Percentiles rank a stretch among this genome's conserved stretches.
These are phyloP conservation scores for Centroberyx gerrardi DNA, from an alignment of 2,797 vertebrate species.

Conservation along the genomic window DNA sequence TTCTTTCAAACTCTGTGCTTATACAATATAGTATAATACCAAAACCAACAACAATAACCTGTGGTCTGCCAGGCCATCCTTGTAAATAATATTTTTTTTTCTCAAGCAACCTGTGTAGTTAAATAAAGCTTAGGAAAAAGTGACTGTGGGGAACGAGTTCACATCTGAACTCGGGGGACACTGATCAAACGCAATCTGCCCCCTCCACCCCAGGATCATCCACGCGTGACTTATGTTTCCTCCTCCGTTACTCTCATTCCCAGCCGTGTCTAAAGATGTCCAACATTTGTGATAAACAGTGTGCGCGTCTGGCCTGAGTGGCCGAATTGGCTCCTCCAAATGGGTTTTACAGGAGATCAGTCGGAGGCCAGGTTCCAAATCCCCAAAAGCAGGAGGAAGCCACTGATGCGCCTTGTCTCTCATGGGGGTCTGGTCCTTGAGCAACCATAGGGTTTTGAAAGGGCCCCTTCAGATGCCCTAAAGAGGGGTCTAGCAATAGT, in stretches of 20 bases:
- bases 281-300: conserved; percentile 57
- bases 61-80: neutral
- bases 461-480: conserved; percentile 13
- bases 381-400: conserved; percentile 69
- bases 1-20: conserved; percentile 12
- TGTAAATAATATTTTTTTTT: neutral
- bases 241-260: conserved; percentile 25
- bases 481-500: conserved; percentile 22
- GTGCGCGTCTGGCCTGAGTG: conserved; percentile 26
- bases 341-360: conserved; percentile 68
- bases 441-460: conserved; percentile 10
- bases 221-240: conserved; percentile 22
- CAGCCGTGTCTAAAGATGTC: conserved; percentile 33
- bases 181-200: conserved; percentile 11
- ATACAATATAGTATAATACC: conserved; percentile 8
- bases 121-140: neutral
- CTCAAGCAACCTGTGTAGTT: neutral
- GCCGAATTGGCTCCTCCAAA: conserved; percentile 55
- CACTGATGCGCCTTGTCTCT: conserved; percentile 39
- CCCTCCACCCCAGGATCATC: neutral
- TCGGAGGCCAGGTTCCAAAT: conserved; percentile 55
- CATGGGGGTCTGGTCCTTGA: conserved; percentile 39
- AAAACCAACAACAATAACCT: conserved; percentile 18
- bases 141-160: neutral
- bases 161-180: conserved; percentile 27